Evolutionary conservation across 1,140 invertebrate genomes (phyloP), one percentile per base, ranked within the genome.

Genomic region (Aphis gossypii): DNA sequence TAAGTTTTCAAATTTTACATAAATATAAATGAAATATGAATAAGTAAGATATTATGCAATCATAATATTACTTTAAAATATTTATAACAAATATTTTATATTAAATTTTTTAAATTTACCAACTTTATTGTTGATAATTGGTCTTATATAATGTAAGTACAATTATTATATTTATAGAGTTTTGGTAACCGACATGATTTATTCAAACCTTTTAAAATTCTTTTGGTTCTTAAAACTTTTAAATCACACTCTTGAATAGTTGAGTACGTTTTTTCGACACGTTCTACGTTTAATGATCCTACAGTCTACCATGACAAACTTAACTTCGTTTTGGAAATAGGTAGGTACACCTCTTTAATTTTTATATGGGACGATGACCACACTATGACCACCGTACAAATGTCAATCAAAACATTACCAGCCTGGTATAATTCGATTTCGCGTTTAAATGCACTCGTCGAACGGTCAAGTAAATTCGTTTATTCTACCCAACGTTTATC

Each of bases 391-490:
- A 51, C n/a, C 25, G 48, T 25, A 82, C 60, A 82, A 82, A 51
- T 48, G 60, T 92, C 60, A 92, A 92, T 92, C 60, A 92, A 92
- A 92, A 92, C 60, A 48, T 92, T 92, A 92, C 90, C 30, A 35
- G 38, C 41, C 14, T 44, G 25, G 41, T 38, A n/a, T 92, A 92
- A 92, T 92, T 92, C 20, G 46, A 92, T 92, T 92, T 83, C 9
- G 44, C 90, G 76, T 92, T 92, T 92, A 92, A 92, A 83, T 51
- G 68, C 92, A 86, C 48, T 93, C 46, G 82, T 84, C 82, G 92
- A 44, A 54, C 48, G 82, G 82, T 93, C 76, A 86, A 84, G 68
- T 82, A 93, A 93, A 93, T 84, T 93, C 82, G 82, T 84, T 82
- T 84, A 84, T 51, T 56, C 25, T 54, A 38, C 21, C 82, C 23